Percentiles rank a stretch among this genome's conserved stretches.
Evolutionary conservation across 1,140 invertebrate species (phyloP).

Genomic region (Onthophagus taurus): DNA sequence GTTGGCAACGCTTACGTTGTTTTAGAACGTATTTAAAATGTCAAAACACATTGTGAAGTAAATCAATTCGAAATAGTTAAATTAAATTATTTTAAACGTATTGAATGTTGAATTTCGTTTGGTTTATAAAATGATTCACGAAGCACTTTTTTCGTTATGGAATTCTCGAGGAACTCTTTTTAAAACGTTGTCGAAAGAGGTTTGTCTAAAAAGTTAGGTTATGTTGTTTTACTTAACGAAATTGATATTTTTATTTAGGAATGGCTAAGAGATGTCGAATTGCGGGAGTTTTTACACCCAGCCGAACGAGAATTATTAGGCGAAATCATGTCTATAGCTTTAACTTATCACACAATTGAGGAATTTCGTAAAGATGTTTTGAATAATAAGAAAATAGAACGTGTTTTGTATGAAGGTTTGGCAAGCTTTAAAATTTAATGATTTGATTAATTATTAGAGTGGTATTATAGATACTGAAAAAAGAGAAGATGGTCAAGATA

Average conservation of each 20-base stretch:
- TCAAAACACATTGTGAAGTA: no score
- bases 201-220: constrained; percentile 2
- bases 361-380: no score
- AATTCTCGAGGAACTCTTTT: constrained; percentile 23
- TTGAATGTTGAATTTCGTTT: no score
- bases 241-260: constrained; percentile 7
- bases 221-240: constrained; percentile 5
- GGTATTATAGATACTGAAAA: no score
- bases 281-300: constrained; percentile 35
- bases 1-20: no score
- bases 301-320: constrained; percentile 30
- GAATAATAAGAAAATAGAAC: no score
- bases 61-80: no score
- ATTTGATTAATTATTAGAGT: no score
- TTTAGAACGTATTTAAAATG: no score
- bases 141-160: constrained; percentile 30
- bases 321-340: constrained; percentile 27
- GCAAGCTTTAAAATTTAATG: no score
- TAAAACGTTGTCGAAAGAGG: constrained; percentile 12
- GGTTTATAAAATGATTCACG: constrained; percentile 30
- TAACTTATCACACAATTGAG: constrained; percentile 31
- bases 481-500: neutral
- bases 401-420: no score
- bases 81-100: no score
- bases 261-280: constrained; percentile 19